phyloP scores from a whole-genome alignment of 2,888 invertebrate genomes.

The Lamellibrachia columna region DNA sequence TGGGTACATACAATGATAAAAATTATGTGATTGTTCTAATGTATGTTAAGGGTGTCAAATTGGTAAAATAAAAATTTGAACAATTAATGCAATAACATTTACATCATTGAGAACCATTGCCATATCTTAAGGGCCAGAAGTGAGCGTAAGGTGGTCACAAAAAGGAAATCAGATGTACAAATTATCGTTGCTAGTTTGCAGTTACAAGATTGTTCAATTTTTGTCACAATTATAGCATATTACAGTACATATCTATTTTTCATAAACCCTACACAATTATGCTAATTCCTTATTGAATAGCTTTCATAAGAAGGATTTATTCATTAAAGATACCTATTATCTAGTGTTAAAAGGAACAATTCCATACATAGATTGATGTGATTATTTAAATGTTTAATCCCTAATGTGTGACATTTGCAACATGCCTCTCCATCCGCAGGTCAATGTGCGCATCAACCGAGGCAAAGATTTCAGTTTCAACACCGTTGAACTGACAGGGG shows the following conservation, averaged over 20 bases:
- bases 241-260: not conserved
- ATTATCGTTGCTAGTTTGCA: not conserved
- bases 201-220: not conserved
- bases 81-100: too few relatives aligned
- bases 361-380: not conserved
- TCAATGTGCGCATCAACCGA: constrained; percentile 77
- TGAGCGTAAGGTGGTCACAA: not conserved
- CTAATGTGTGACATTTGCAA: not conserved
- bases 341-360: not conserved
- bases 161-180: not conserved
- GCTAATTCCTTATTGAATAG: not conserved
- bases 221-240: not conserved
- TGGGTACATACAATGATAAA: too few relatives aligned
- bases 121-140: too few relatives aligned
- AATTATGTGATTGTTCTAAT: too few relatives aligned
- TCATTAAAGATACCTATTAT: not conserved
- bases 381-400: not conserved
- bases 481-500: constrained; percentile 90
- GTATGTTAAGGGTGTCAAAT: too few relatives aligned
- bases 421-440: constrained; percentile 51
- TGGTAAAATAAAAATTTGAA: too few relatives aligned
- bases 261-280: not conserved
- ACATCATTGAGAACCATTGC: too few relatives aligned
- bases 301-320: too few relatives aligned
- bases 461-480: constrained; percentile 93